Evolutionary conservation across 2,113 vertebrate species (phyloP).

Genomic region (Nibea albiflora): DNA sequence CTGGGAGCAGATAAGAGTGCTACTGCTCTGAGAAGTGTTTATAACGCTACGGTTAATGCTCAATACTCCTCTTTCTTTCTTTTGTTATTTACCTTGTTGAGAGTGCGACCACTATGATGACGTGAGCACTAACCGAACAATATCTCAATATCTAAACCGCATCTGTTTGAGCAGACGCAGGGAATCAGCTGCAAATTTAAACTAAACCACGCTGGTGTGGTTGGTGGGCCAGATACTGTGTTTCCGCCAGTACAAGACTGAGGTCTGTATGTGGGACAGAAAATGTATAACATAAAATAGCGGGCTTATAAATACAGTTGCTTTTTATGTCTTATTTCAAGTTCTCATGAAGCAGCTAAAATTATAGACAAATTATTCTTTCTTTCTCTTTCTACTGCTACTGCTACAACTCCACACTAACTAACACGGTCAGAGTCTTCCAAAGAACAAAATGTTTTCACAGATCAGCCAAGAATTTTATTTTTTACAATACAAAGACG

Average conservation of each 20-base stretch:
- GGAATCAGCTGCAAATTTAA: neutral
- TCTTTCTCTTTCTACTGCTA: too few relatives aligned
- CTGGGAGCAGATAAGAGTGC: too few relatives aligned
- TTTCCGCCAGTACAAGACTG: neutral
- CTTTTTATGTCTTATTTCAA: neutral
- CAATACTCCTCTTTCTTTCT: too few relatives aligned
- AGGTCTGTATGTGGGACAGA: neutral
- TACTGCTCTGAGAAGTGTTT: too few relatives aligned
- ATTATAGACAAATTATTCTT: too few relatives aligned
- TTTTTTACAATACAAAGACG: neutral
- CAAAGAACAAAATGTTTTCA: conserved; percentile 5
- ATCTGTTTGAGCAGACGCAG: neutral
- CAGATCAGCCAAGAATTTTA: neutral
- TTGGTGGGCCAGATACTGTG: neutral
- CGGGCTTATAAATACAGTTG: neutral
- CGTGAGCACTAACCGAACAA: neutral
- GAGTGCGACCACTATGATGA: too few relatives aligned
- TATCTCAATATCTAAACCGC: neutral
- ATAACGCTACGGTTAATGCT: too few relatives aligned
- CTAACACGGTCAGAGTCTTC: neutral
- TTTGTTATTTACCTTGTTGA: too few relatives aligned
- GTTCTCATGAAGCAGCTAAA: too few relatives aligned
- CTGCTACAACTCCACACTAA: too few relatives aligned
- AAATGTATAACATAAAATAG: neutral
- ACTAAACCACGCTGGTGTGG: neutral